Percentiles rank a stretch among this genome's conserved stretches.
Conservation (phyloP, 92 coral and sea anemone species). For the Heteractis magnifica region DNA sequence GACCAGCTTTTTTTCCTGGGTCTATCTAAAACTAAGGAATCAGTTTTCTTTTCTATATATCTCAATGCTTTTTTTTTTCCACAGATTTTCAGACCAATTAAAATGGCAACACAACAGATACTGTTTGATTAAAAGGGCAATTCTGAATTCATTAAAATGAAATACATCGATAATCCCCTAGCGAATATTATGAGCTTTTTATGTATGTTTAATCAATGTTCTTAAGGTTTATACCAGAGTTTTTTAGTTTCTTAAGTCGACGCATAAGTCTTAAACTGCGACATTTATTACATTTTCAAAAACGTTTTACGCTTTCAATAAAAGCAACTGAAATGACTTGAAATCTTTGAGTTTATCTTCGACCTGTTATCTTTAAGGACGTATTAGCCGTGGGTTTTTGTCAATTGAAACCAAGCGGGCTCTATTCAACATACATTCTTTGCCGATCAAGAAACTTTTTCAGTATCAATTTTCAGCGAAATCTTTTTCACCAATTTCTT, state of each 20-base stretch:
- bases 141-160: conserved; percentile 1
- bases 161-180: conserved; percentile 2
- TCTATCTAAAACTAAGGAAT: neutral
- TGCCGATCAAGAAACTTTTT: neutral
- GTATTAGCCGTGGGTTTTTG: conserved; percentile 4
- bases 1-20: no score
- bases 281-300: conserved; percentile 10
- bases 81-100: neutral
- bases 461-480: neutral
- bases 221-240: neutral
- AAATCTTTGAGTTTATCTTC: conserved; percentile 12
- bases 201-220: neutral
- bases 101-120: neutral
- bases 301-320: neutral
- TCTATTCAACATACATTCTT: neutral
- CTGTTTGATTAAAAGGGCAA: conserved; percentile 5
- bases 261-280: neutral
- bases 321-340: conserved; percentile 7
- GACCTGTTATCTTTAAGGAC: conserved; percentile 18
- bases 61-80: neutral
- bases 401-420: conserved; percentile 5
- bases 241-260: neutral
- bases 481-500: neutral
- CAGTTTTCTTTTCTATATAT: no score
- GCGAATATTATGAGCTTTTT: neutral